Base-by-base conservation (phyloP, 1,140 invertebrate genomes). In the Polyergus mexicanus region DNA sequence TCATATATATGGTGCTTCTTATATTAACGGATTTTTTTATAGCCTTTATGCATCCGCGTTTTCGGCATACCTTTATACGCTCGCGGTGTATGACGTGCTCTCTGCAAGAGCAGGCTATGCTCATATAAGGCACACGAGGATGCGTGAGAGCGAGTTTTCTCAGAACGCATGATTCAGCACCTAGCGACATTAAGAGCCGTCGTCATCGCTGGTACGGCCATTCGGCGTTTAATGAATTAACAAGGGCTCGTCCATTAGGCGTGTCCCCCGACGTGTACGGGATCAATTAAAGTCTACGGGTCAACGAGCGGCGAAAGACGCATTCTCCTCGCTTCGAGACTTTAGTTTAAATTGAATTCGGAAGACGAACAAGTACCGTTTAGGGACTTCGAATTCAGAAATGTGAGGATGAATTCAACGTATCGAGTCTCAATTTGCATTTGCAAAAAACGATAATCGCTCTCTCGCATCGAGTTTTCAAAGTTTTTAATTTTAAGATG, bases 171-270 rank as follows among this genome's bases (percentile, higher is more conserved):
- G 78, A 83, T 83, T 72, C 78, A 72, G 78, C 66, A 68, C 10
- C 44, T 35, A 10, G 38, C 47, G 78, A 72, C 54, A 83, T 83
- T 74, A 74, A 69, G 32, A 68, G 76, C 41, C 44, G 32, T 44
- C 74, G 75, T 41, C 62, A 32, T 63, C 60, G 25, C 63, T 54
- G 41, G 47, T 80, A 41, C 58, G 47, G 77, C 65, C 78, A 60
- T 74, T 83, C 38, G 68, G 78, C 44, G 68, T 83, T 83, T 83
- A 83, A 83, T 83, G 78, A 83, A 83, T 83, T 83, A 83, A 83
- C 78, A 83, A 83, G 78, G 56, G 78, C 78, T 60, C 78, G 78
- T 83, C 78, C 78, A 74, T 83, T 62, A 83, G 78, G 54, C 78
- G 78, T 71, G 78, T 71, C 65, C 58, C 65, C 66, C 77, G 44